phyloP scores from a whole-genome alignment of 53 echinoderm and acorn worm genomes.

The Arbacia lixula region DNA sequence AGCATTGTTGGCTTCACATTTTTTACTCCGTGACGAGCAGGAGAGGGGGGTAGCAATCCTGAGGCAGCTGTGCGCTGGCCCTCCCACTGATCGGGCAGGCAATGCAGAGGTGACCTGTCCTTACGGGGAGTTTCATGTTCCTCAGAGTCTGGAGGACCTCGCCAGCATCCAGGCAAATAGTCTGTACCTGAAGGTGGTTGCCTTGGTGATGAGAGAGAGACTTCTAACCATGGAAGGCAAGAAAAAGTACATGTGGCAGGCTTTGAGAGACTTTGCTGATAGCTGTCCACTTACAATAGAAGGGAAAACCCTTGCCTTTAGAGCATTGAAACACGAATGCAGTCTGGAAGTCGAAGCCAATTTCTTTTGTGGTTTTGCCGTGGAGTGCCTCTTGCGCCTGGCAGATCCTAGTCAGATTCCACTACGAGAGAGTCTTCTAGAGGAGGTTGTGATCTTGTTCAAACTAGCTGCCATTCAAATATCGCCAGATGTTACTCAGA shows the following conservation, averaged over 20 bases:
- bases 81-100: no score
- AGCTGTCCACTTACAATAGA: constrained; percentile 4
- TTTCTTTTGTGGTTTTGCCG: constrained; percentile 44
- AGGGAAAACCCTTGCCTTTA: background rate
- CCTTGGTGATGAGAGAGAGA: constrained; percentile 26
- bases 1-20: constrained; percentile 27
- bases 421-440: constrained; percentile 20
- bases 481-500: constrained; percentile 13
- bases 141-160: background rate
- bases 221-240: constrained; percentile 8
- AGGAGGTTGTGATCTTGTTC: constrained; percentile 24
- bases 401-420: constrained; percentile 16
- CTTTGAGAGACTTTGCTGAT: constrained; percentile 8
- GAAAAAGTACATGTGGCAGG: constrained; percentile 36
- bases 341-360: constrained; percentile 11
- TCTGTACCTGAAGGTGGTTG: constrained; percentile 3
- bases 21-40: background rate
- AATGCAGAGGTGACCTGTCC: background rate
- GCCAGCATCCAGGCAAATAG: constrained; percentile 5
- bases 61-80: background rate
- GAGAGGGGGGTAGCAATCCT: constrained; percentile 4
- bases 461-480: constrained; percentile 30
- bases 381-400: background rate
- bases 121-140: constrained; percentile 29
- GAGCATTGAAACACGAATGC: constrained; percentile 26